Conservation (phyloP, 2,888 invertebrate species). For the Onthophagus sagittarius region DNA sequence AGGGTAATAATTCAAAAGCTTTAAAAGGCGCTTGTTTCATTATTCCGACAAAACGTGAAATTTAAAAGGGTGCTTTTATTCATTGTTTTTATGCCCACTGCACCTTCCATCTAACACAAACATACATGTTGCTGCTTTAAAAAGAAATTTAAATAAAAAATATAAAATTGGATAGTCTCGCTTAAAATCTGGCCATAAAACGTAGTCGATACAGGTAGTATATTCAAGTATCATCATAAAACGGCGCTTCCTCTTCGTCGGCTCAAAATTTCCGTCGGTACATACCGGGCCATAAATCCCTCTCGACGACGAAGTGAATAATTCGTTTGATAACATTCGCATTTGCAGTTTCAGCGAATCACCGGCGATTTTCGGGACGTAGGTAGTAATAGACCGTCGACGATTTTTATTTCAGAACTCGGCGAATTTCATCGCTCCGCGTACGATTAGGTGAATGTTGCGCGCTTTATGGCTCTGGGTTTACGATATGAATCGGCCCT, state of each 20-base stretch:
- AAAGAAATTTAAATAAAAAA: not conserved
- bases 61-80: not conserved
- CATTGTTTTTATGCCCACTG: not conserved
- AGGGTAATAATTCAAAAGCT: not conserved
- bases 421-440: not conserved
- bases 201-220: not conserved
- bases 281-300: not conserved
- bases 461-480: not conserved
- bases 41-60: not conserved
- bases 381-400: not conserved
- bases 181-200: not conserved
- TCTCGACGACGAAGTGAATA: not conserved
- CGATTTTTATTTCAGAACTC: constrained; percentile 9
- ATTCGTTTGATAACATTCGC: not conserved
- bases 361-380: not conserved
- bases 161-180: not conserved
- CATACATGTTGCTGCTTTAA: not conserved
- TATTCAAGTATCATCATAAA: not conserved
- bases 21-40: not conserved
- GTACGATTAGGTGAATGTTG: constrained; percentile 3
- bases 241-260: not conserved
- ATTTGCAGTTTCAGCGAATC: not conserved
- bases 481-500: constrained; percentile 7
- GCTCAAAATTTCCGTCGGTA: not conserved
- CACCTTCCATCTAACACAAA: not conserved